Percentiles rank a stretch among this genome's conserved stretches.
Conservation (phyloP, 2,113 vertebrate species). For the Oplegnathus fasciatus region DNA sequence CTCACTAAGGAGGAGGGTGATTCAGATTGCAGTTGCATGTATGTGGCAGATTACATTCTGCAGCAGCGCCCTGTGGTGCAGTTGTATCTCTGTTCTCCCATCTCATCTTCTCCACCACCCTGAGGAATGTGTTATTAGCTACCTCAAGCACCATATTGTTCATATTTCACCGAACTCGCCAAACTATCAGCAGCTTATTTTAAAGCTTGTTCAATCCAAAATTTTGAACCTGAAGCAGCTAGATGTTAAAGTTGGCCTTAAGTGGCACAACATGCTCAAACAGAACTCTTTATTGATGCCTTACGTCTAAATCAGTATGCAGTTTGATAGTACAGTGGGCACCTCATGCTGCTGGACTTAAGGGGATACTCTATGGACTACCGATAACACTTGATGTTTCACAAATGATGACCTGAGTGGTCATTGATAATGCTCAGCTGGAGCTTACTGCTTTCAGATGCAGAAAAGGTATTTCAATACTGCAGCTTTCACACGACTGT, state of each 20-base stretch:
- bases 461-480: neutral
- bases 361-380: neutral
- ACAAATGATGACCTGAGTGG: slow-evolving; percentile 4
- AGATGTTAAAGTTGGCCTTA: slow-evolving; percentile 1
- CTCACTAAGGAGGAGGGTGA: slow-evolving; percentile 22
- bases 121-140: slow-evolving; percentile 36
- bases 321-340: neutral
- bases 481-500: neutral
- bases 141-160: neutral
- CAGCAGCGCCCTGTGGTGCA: slow-evolving; percentile 12
- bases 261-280: neutral
- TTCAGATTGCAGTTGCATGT: slow-evolving; percentile 28
- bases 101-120: slow-evolving; percentile 28
- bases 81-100: slow-evolving; percentile 20
- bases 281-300: slow-evolving; percentile 27
- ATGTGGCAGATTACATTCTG: slow-evolving; percentile 41
- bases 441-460: neutral
- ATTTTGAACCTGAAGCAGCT: neutral
- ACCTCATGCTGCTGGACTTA: neutral
- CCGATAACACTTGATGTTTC: neutral
- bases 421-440: neutral
- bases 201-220: neutral
- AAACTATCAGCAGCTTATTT: slow-evolving; percentile 32
- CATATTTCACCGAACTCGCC: slow-evolving; percentile 22
- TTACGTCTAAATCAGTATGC: slow-evolving; percentile 28